Evolutionary conservation across 2,113 vertebrate genomes (phyloP).

Genomic region (Chauna torquata): DNA sequence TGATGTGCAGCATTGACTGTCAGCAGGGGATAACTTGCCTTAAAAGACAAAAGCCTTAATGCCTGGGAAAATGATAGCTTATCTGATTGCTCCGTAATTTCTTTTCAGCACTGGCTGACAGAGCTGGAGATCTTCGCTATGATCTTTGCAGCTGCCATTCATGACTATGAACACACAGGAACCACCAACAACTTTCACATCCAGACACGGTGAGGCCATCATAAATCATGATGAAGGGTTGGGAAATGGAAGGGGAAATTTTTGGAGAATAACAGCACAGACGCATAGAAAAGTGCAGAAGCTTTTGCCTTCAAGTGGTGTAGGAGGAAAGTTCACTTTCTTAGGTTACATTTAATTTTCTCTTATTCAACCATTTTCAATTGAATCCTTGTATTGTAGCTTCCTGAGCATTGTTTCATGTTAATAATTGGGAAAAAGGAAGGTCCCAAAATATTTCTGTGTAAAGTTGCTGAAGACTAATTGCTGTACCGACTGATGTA

Average conservation of each 20-base stretch:
- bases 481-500: neutral
- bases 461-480: neutral
- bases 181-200: constrained; percentile 99
- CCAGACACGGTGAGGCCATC: constrained; percentile 84
- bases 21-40: neutral
- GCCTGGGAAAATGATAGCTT: neutral
- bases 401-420: neutral
- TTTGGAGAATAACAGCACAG: neutral
- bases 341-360: neutral
- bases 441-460: neutral
- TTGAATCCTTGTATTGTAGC: neutral
- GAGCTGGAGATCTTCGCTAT: constrained; percentile 98
- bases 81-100: constrained; percentile 55
- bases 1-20: neutral
- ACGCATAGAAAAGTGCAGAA: neutral
- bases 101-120: constrained; percentile 93
- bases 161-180: constrained; percentile 97
- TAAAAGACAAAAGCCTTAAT: constrained; percentile 14
- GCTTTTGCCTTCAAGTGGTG: neutral
- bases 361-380: neutral
- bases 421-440: neutral
- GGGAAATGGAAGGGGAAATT: neutral
- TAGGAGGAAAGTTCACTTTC: neutral
- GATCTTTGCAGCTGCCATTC: constrained; percentile 96
- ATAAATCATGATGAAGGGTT: neutral